Conservation (phyloP, 1,140 invertebrate species). For the Drosophila saltans region DNA sequence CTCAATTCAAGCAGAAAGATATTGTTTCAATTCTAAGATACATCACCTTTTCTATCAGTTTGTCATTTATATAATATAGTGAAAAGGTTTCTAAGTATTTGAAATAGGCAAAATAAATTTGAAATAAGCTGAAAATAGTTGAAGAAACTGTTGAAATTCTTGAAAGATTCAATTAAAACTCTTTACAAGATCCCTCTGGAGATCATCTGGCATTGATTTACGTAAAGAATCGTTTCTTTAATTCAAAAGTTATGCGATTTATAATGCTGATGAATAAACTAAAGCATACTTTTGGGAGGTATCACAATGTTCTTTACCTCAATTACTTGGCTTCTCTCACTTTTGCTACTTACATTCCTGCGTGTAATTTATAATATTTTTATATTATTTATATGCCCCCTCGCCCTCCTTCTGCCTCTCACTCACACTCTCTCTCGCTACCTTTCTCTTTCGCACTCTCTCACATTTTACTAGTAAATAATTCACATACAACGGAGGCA, state of each 20-base stretch:
- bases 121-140: no score
- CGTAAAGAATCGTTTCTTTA: no score
- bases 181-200: no score
- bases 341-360: constrained; percentile 56
- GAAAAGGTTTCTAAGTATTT: no score
- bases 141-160: no score
- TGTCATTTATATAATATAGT: no score
- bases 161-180: no score
- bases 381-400: constrained; percentile 75
- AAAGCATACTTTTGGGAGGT: constrained; percentile 35
- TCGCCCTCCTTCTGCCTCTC: background rate
- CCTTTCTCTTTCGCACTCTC: constrained; percentile 34
- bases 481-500: constrained; percentile 67
- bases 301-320: constrained; percentile 28
- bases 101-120: no score
- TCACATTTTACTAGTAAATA: constrained; percentile 70
- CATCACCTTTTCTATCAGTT: background rate
- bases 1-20: background rate
- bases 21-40: background rate
- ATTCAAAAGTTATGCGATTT: no score
- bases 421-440: background rate
- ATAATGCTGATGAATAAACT: background rate
- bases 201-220: no score
- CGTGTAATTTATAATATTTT: constrained; percentile 81
- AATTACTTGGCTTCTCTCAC: constrained; percentile 31